Evolutionary conservation across 2,113 vertebrate species (phyloP), one percentile per base, ranked within the genome.

Genomic region (Phoxinus phoxinus): DNA sequence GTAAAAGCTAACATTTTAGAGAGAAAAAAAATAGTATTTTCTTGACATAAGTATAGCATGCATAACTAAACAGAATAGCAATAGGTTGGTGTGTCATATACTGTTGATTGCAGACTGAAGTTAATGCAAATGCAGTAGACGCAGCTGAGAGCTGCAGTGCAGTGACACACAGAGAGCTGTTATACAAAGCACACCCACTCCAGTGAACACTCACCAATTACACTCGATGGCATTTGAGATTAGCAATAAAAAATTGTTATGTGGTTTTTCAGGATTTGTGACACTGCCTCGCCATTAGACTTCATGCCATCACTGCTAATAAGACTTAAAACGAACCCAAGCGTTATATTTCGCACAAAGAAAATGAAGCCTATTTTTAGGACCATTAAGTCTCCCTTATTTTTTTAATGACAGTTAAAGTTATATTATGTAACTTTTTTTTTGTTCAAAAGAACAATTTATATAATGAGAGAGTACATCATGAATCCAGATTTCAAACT

Each of bases 131-230:
- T 89, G 84, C 87, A 79, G 25, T 25, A 85, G 63, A 84, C 59
- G 87, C 77, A 51, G 83, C 86, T 90, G 84, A 89, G 65, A 86
- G 74, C 72, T 71, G 75, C 84, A 89, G 87, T 86, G 83, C 69
- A 87, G 89, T 90, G 80, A 59, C 72, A 89, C 72, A 89, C 86
- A 85, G 91, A 89, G 90, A 75, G 59, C 89, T 81, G 87, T 82
- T 89, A 86, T 63, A 72, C 89, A 91, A 84, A 91, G 86, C 77
- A 91, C 58, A 86, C 44, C 84, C 81, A 81, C 74, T 84, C 80
- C 69, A 32, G 53, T 88, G 84, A 86, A 90, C 89, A 89, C 78
- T 86, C 67, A 78, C 87, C 86, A 80, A 92, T 91, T 87, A 91
- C 19, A 37, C 17, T 15, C 13, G 5, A 65, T 65, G 27, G 27